These are phyloP conservation scores for Thymelicus sylvestris DNA, from an alignment of 2,888 invertebrate genomes.

Conservation along the genomic window DNA sequence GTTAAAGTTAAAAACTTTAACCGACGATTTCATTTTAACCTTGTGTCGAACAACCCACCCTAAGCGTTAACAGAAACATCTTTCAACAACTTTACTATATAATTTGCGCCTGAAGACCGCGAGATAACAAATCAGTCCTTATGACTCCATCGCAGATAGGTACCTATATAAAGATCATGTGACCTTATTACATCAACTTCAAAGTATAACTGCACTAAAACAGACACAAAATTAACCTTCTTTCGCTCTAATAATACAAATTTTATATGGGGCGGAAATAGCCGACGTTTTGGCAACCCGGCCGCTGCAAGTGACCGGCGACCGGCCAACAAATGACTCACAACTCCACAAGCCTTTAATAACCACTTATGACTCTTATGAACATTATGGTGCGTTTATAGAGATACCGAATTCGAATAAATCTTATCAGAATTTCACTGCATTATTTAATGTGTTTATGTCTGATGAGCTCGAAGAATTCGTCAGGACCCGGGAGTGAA, in stretches of 20 bases:
- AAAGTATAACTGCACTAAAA: conserved; percentile 25
- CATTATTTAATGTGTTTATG: no score
- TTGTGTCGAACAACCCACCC: no score
- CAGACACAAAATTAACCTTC: conserved; percentile 37
- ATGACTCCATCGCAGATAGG: background rate
- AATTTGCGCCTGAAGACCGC: background rate
- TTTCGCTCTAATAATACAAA: conserved; percentile 40
- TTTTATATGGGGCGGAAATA: conserved; percentile 48
- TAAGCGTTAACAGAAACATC: background rate
- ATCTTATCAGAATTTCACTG: no score
- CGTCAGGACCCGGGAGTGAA: no score
- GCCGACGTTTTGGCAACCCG: conserved; percentile 43
- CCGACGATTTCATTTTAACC: no score
- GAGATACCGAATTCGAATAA: conserved; percentile 18
- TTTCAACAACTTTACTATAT: background rate
- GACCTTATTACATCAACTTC: conserved; percentile 25
- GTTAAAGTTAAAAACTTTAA: no score
- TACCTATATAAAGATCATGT: conserved; percentile 16
- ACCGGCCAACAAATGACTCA: conserved; percentile 41
- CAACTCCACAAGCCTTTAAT: conserved; percentile 31
- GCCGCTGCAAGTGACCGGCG: conserved; percentile 40
- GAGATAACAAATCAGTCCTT: background rate
- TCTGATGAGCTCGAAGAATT: no score
- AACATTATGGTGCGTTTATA: conserved; percentile 10
- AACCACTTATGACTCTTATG: conserved; percentile 31